Evolutionary conservation across 2,113 vertebrate species (phyloP), one percentile per base, ranked within the genome.

Genomic region (Sinocyclocheilus grahami): DNA sequence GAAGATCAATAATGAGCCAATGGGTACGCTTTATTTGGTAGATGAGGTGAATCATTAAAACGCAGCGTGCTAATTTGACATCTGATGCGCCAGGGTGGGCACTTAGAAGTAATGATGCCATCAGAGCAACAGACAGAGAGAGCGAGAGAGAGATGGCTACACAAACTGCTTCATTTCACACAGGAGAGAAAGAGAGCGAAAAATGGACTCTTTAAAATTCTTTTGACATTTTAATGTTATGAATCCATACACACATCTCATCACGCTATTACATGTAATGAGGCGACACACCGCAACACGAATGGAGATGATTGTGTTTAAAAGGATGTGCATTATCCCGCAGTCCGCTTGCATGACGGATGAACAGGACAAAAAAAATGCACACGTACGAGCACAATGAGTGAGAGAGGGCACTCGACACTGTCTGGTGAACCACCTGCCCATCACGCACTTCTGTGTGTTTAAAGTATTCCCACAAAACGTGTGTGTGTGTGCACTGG

Each of bases 1-100:
- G 86, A 88, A 90, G 89, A 90, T 90, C 89, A 87, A 87, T 89
- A 85, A 86, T 85, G 86, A 88, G 82, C 83, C 86, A 89, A 90
- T 87, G 88, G 77, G 76, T 13, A 69, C 58, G 86, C 76, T 79
- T 85, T 90, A 88, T 89, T 89, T 89, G 86, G 85, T 81, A 89
- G 88, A 88, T 85, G 85, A 84, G 86, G 85, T 77, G 85, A 86
- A 88, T 89, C 90, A 88, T 89, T 90, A 91, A 88, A 88, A 90
- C 74, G 62, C 63, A 60, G 83, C 72, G 71, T 78, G 53, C 89
- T 90, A 91, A 91, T 91, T 89, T 89, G 90, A 90, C 67, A 87
- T 78, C 76, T 83, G 86, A 89, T 79, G 85, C 24, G 72, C 81
- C 69, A 82, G 86, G 76, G 76, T 87, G 72, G 60, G 67, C 81